Conservation (phyloP, 53 echinoderm and acorn worm genomes). For the Paracentrotus lividus region DNA sequence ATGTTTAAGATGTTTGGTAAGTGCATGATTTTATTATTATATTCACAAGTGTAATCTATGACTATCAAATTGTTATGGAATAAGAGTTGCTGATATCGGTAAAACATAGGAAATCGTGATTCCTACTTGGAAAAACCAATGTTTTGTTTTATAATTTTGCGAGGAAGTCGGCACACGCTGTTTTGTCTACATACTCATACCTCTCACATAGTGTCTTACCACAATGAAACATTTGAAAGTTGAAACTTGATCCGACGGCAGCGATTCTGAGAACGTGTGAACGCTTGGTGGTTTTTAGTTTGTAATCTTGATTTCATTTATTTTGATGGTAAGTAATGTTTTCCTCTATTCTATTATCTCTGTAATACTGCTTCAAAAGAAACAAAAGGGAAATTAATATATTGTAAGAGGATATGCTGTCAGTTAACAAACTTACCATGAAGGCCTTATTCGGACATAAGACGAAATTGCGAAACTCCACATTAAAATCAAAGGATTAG, state of each 20-base stretch:
- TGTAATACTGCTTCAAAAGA: too few species aligned
- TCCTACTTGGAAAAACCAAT: not conserved
- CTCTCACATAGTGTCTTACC: not conserved
- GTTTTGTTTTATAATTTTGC: not conserved
- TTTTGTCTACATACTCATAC: conserved; percentile 10
- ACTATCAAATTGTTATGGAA: not conserved
- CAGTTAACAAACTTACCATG: not conserved
- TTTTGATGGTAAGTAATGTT: not conserved
- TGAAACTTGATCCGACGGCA: not conserved
- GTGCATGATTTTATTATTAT: not conserved
- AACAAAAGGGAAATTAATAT: not conserved
- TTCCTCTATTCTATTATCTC: not conserved
- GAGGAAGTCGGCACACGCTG: not conserved
- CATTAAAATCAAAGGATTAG: too few species aligned
- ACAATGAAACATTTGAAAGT: not conserved
- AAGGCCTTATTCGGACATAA: too few species aligned
- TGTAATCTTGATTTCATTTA: not conserved
- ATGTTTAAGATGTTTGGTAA: not conserved
- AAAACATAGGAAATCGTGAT: not conserved
- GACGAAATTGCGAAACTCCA: too few species aligned
- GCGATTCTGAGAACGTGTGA: not conserved
- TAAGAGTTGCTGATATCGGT: not conserved
- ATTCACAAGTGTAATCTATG: not conserved
- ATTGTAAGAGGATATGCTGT: not conserved
- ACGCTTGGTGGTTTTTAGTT: not conserved